These are phyloP conservation scores for Panonychus citri DNA, from an alignment of 1,140 invertebrate species.

Conservation along the genomic window DNA sequence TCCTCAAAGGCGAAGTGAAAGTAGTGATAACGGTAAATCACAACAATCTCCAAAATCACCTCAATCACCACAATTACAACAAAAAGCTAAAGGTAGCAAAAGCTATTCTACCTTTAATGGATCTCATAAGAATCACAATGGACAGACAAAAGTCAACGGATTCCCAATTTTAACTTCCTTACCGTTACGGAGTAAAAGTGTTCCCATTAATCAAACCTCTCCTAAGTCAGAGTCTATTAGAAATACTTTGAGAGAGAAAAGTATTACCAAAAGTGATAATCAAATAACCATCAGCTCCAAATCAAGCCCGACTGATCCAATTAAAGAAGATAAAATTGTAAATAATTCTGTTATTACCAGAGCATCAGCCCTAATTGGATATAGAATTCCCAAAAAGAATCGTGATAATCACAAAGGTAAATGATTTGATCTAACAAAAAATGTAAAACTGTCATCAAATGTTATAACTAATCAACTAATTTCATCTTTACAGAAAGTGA, in stretches of 20 bases:
- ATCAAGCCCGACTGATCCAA: not conserved
- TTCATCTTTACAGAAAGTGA: not conserved
- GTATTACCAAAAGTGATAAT: not conserved
- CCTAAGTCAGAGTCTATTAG: not conserved
- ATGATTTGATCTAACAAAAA: no score
- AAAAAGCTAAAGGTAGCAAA: no score
- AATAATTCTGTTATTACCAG: not conserved
- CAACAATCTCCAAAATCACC: not conserved
- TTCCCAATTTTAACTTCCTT: not conserved
- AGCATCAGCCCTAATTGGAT: not conserved
- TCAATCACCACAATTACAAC: not conserved
- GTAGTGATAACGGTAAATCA: not conserved
- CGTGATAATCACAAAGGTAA: not conserved
- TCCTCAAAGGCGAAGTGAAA: not conserved
- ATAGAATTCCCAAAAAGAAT: conserved; percentile 1
- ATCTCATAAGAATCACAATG: not conserved
- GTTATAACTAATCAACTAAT: not conserved
- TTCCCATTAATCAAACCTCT: not conserved
- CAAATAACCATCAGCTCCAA: not conserved
- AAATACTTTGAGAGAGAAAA: not conserved
- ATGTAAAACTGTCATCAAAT: no score
- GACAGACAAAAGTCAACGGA: not conserved
- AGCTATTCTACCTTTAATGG: not conserved
- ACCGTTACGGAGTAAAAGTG: not conserved
- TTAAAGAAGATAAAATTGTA: not conserved